phyloP scores from a whole-genome alignment of 2,888 invertebrate genomes.

The Sarcophaga variegata region DNA sequence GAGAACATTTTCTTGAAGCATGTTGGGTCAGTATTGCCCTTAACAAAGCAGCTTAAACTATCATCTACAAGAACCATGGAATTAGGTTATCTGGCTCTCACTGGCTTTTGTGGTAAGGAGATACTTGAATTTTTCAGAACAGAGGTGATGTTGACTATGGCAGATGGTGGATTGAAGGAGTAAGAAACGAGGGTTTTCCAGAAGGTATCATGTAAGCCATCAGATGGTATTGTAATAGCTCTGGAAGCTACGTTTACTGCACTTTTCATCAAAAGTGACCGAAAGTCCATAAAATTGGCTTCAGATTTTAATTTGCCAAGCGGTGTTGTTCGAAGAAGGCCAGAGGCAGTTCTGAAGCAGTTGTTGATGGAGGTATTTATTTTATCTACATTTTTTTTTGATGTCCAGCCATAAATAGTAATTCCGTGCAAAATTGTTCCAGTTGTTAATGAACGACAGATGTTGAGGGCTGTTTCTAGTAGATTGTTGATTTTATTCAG shows the following conservation, averaged over 20 bases:
- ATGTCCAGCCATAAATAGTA: constrained; percentile 27
- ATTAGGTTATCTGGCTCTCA: neutral
- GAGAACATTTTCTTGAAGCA: constrained; percentile 3
- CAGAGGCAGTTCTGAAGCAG: constrained; percentile 68
- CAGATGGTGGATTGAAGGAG: neutral
- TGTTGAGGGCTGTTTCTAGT: constrained; percentile 33
- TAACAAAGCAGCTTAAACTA: neutral
- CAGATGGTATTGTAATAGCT: neutral
- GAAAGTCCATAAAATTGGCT: neutral
- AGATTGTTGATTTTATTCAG: constrained; percentile 37
- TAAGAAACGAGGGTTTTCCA: neutral
- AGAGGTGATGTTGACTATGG: neutral
- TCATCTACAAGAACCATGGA: constrained; percentile 1
- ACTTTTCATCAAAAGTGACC: neutral
- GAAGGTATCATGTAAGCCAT: constrained; percentile 8
- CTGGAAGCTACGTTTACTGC: neutral
- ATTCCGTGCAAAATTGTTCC: constrained; percentile 24
- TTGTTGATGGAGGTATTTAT: constrained; percentile 55
- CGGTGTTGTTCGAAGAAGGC: constrained; percentile 27
- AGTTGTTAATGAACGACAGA: constrained; percentile 24
- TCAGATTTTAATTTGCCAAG: constrained; percentile 2
- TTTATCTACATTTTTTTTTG: constrained; percentile 18
- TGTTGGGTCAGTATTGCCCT: neutral
- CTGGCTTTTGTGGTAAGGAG: constrained; percentile 18
- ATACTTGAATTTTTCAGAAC: neutral